phyloP scores from a whole-genome alignment of 2,888 invertebrate species.

The Saturnia japonica region DNA sequence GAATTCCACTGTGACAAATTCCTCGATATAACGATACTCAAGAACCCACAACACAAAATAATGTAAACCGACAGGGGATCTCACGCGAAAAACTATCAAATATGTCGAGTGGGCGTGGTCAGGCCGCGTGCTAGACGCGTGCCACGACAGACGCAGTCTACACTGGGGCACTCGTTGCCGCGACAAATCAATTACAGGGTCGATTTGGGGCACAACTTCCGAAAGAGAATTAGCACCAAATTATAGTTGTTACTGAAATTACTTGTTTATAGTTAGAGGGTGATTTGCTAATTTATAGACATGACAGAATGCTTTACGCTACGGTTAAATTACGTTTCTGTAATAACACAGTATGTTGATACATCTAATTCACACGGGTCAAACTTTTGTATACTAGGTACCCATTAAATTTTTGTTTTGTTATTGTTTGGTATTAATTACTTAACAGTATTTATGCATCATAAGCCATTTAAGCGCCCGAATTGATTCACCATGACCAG shows the following conservation, averaged over 20 bases:
- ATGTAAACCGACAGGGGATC: slow-evolving; percentile 48
- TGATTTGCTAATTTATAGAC: slow-evolving; percentile 66
- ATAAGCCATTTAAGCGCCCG: too few species aligned
- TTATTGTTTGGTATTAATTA: neutral
- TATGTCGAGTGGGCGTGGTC: slow-evolving; percentile 49
- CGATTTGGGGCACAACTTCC: slow-evolving; percentile 61
- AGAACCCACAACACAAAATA: slow-evolving; percentile 33
- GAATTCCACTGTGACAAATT: neutral
- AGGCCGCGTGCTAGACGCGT: slow-evolving; percentile 53
- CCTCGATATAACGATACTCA: slow-evolving; percentile 26
- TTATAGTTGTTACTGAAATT: slow-evolving; percentile 65
- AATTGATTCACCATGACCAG: too few species aligned
- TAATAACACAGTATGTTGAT: neutral
- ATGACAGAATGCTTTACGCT: slow-evolving; percentile 36
- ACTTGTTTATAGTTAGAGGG: slow-evolving; percentile 65
- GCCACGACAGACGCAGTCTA: slow-evolving; percentile 44
- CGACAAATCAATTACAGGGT: slow-evolving; percentile 80
- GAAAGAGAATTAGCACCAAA: slow-evolving; percentile 72
- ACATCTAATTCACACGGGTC: slow-evolving; percentile 11
- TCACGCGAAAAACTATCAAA: slow-evolving; percentile 60
- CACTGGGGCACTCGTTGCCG: slow-evolving; percentile 44
- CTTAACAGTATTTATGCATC: neutral
- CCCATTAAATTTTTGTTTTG: neutral
- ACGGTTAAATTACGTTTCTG: neutral
- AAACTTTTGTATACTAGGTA: slow-evolving; percentile 20